Percentiles rank a stretch among this genome's conserved stretches.
These are phyloP conservation scores for Tursiops truncatus DNA, from an alignment of 2,113 vertebrate species.

Conservation along the genomic window DNA sequence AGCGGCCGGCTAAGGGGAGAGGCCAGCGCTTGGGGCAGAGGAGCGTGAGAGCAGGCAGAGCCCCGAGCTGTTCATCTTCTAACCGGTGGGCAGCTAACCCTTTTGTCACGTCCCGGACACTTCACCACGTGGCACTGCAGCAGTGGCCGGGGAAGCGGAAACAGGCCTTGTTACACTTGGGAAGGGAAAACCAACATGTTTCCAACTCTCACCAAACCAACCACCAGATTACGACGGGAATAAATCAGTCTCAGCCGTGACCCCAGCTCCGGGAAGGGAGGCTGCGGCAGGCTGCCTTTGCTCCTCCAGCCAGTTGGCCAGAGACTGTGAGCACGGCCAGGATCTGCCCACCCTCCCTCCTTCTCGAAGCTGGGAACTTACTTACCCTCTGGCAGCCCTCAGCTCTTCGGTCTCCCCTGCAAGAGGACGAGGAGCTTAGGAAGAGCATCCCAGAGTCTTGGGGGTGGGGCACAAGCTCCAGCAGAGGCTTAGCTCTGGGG, in stretches of 20 bases:
- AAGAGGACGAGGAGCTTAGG: neutral
- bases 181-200: slow-evolving; percentile 72
- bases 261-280: neutral
- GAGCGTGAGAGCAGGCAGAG: neutral
- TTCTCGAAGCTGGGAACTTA: neutral
- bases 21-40: neutral
- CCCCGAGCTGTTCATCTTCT: neutral
- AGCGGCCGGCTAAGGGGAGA: fast-evolving
- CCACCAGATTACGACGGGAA: slow-evolving; percentile 14
- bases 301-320: neutral
- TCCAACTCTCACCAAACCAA: slow-evolving; percentile 70
- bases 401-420: neutral
- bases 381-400: neutral
- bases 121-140: slow-evolving; percentile 61
- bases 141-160: slow-evolving; percentile 54
- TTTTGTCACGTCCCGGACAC: slow-evolving; percentile 70
- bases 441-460: neutral
- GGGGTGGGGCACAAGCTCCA: neutral
- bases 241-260: slow-evolving; percentile 50
- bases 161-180: slow-evolving; percentile 64
- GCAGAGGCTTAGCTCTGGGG: neutral
- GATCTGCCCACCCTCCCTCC: neutral
- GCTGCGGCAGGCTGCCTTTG: neutral
- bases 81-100: slow-evolving; percentile 50
- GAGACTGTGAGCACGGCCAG: neutral